Conservation (phyloP, 2,797 vertebrate genomes). For the Gymnodraco acuticeps region DNA sequence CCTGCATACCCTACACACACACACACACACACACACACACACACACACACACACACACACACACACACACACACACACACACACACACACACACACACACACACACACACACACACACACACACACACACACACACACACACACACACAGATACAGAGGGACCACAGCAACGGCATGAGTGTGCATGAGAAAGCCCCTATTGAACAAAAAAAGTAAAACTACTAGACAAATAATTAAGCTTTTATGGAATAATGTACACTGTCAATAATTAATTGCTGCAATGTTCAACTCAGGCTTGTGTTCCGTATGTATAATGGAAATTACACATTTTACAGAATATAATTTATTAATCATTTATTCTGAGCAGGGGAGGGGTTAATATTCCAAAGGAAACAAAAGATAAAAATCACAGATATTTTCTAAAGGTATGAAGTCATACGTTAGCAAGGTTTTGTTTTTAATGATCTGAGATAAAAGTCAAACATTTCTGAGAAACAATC, state of each 20-base stretch:
- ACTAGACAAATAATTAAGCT: neutral
- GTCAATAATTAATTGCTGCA: neutral
- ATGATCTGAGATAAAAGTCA: too few species aligned
- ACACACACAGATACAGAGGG: slow-evolving; percentile 20
- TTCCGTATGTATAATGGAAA: neutral
- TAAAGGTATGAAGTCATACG: too few species aligned
- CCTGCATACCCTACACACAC: neutral
- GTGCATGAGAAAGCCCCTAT: slow-evolving; percentile 27
- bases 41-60: too few species aligned
- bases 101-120: slow-evolving; percentile 47
- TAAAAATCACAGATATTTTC: too few species aligned
- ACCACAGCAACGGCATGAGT: slow-evolving; percentile 27
- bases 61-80: too few species aligned
- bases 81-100: neutral
- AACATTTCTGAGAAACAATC: too few species aligned
- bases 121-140: slow-evolving; percentile 39
- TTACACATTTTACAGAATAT: neutral
- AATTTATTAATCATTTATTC: neutral
- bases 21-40: too few species aligned
- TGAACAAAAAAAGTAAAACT: slow-evolving; percentile 31
- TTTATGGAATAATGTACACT: neutral
- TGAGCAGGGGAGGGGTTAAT: neutral
- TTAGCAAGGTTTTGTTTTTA: too few species aligned
- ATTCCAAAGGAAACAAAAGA: neutral
- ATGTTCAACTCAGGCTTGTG: neutral